Evolutionary conservation across 1,140 invertebrate genomes (phyloP).

Genomic region (Camponotus vicinus): DNA sequence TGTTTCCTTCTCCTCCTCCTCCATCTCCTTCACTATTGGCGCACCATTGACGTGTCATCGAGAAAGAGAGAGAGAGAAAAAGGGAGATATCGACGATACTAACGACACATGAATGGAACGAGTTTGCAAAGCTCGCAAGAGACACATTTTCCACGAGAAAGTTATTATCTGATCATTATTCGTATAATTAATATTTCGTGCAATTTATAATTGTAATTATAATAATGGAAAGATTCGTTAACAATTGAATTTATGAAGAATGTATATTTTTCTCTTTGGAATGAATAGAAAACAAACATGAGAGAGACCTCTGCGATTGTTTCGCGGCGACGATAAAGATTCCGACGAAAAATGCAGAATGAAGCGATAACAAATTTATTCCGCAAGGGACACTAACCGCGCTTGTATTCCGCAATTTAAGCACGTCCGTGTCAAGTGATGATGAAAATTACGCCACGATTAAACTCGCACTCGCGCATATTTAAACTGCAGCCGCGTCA

Average conservation of each 20-base stretch:
- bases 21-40: constrained; percentile 36
- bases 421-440: constrained; percentile 25
- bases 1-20: constrained; percentile 59
- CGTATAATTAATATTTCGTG: not conserved
- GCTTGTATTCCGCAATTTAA: constrained; percentile 37
- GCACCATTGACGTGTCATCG: constrained; percentile 49
- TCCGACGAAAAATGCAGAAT: constrained; percentile 36
- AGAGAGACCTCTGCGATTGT: not conserved
- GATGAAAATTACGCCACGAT: constrained; percentile 47
- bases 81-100: not conserved
- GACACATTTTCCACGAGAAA: not conserved
- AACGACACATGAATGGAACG: not conserved
- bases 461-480: constrained; percentile 24
- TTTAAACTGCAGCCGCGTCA: constrained; percentile 29
- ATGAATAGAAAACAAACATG: not conserved
- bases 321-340: constrained; percentile 19
- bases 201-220: not conserved
- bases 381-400: constrained; percentile 13
- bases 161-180: not conserved
- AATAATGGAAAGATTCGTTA: not conserved
- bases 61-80: constrained; percentile 15
- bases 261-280: not conserved
- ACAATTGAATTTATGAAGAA: not conserved
- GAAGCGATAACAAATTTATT: constrained; percentile 67
- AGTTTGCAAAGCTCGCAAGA: not conserved